Base-by-base conservation (phyloP, 2,888 invertebrate genomes). In the Philonicus albiceps region DNA sequence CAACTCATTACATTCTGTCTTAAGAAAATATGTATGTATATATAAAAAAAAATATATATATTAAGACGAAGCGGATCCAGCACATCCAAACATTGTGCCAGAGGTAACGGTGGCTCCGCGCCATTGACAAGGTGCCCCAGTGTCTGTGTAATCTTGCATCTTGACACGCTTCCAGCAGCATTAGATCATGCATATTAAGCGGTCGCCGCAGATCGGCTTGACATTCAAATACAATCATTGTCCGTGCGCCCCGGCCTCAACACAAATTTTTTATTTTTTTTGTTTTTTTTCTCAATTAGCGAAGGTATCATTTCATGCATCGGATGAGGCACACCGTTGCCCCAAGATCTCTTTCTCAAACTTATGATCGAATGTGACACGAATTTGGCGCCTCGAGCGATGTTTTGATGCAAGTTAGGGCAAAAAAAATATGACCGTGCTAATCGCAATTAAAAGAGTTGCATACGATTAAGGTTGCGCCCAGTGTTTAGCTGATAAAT, bases 141-240 rank as follows among this genome's bases (percentile, higher is more conserved):
- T 49, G 55, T 53, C 81, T 81, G 49, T 31, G 55, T 34, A 55
- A 31, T 81, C 53, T 78, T 81, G 55, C 55, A 81, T 55, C 64
- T 81, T 81, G 55, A 81, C 81, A 81, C 81, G 55, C 64, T 81
- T 64, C 53, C 81, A 55, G 55, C 34, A 40, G 64, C 81, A 34
- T 49, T 34, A 64, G 81, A 81, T 81, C 55, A 64, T 64, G 81
- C 34, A 55, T 64, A 81, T 34, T 81, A 64, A 81, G 64, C 55
- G 55, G 53, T 13, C 2, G 78, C 31, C 31, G 74, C 43, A 49
- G 49, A 78, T 64, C 64, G 49, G 30, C 49, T 31, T 78, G 78
- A 49, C 78, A 43, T 78, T 31, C 78, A 78, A 43, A 49, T 13
- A 49, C 78, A 78, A 34, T 74, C 34, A 74, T 22, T 78, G 78